Percentiles rank a stretch among this genome's conserved stretches.
These are phyloP conservation scores for Halichondria panicea DNA, from an alignment of 37 sponge, comb jelly and placozoan genomes.

Conservation along the genomic window DNA sequence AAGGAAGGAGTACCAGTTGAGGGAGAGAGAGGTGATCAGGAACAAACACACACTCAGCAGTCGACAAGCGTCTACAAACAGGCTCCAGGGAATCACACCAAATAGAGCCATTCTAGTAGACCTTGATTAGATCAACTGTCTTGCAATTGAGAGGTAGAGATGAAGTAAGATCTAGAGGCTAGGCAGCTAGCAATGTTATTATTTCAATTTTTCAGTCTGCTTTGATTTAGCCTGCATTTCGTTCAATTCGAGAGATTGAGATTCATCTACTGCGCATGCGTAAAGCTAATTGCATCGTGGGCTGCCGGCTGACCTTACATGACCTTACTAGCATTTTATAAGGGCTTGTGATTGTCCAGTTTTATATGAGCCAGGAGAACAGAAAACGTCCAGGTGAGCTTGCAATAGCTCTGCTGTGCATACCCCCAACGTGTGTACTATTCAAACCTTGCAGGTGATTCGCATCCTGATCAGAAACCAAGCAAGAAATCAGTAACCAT, in stretches of 20 bases:
- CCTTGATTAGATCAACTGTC: too few species aligned
- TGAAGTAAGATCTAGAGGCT: not conserved
- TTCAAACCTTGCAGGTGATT: conserved; percentile 30
- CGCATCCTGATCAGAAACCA: conserved; percentile 35
- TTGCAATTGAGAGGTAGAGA: not conserved
- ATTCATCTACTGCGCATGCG: not conserved
- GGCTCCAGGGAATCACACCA: conserved; percentile 38
- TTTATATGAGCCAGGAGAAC: conserved; percentile 22
- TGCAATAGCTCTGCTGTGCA: not conserved
- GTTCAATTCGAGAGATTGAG: too few species aligned
- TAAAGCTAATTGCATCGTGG: not conserved
- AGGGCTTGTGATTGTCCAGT: not conserved
- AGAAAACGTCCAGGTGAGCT: conserved; percentile 17
- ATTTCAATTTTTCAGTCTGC: conserved; percentile 16
- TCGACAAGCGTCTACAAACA: conserved; percentile 58
- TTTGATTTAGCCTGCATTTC: too few species aligned
- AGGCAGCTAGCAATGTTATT: not conserved
- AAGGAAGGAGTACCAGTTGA: conserved; percentile 60
- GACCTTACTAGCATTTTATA: too few species aligned
- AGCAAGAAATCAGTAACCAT: conserved; percentile 55
- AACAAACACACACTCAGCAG: conserved; percentile 47
- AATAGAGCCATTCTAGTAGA: conserved; percentile 20
- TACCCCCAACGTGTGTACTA: too few species aligned
- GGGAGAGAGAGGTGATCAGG: conserved; percentile 48
- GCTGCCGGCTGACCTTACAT: too few species aligned